Base-by-base conservation (phyloP, 2,888 invertebrate species). In the Mechanitis messenoides region DNA sequence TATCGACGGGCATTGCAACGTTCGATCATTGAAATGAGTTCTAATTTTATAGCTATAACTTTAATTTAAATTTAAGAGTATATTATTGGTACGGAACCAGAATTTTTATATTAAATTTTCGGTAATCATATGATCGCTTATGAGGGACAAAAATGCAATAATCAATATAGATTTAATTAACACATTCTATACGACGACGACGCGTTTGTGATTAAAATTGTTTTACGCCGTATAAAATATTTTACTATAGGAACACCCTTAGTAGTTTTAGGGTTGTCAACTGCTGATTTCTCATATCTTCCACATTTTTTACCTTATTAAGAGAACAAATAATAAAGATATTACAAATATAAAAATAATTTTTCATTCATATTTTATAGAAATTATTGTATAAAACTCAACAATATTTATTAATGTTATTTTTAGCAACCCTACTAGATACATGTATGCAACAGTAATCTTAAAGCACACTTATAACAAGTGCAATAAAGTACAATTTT, bases 1-100 rank as follows among this genome's bases (percentile, higher is more conserved):
- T 50, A 50, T 50, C 50, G 50, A 50, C 31, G 28, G 50, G 9
- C 7, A 50, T 31, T 31, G 50, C 28, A 72, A 72, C 72, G 77
- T 79, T 81, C 79, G 80, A 83, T 79, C 81, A 81, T 79, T 69
- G 71, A 75, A 76, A 61, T 53, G 55, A 47, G 47, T 55, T 58
- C 54, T 58, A 57, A 58, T 56, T 60, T 58, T 53, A 42, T 42
- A 9, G 42, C 9, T 9, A 42, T 42, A 7, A 9, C 42, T 11
- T 42, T 42, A 42, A 42, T 5, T 6, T 20, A 20, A 35, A 35
- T 35, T 35, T 35, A 5, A 35, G 6, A 35, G 4, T 35, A 35
- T 5, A 35, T 9, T 42, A 42, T 42, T 7, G 6, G 42, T 9
- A 42, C 42, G 7, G 11, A 42, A 11, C 42, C 9, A 11, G 9